Base-by-base conservation (phyloP, 1,140 invertebrate genomes). In the Hycleus phaleratus region DNA sequence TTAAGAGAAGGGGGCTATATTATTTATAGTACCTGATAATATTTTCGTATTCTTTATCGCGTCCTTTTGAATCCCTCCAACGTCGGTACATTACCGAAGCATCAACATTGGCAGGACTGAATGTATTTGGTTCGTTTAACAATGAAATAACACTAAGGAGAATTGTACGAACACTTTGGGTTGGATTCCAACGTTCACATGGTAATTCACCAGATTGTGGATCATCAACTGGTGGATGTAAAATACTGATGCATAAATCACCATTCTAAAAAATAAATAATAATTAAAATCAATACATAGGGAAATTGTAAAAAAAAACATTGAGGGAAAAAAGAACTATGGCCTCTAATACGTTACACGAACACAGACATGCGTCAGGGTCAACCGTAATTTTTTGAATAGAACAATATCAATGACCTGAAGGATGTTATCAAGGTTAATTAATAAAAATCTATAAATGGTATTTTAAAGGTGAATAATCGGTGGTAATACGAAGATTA, bases 101-200 rank as follows among this genome's bases (percentile, higher is more conserved):
- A 80, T 99, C 97, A 11, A 99, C 97, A 77, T 99, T 99, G 52
- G 97, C 97, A 39, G 97, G 97, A 71, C 95, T 98, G 75, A 88
- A 98, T 65, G 96, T 99, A 79, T 99, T 99, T 46, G 97, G 97
- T 77, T 99, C 97, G 78, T 99, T 99, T 61, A 99, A 79, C 45
- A 99, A 80, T 12, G 96, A 99, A 66, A 99, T 99, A 47, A 99
- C 97, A 64, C 95, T 98, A 32, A 99, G 81, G 53, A 99, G 79
- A 70, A 99, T 95, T 54, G 97, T 99, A 73, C 96, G 87, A 59
- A 99, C 97, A 74, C 94, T 98, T 80, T 99, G 97, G 53, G 97
- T 99, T 32, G 97, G 97, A 82, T 99, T 99, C 97, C 97, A 99
- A 75, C 97, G 88, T 79, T 99, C 97, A 77, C 95, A 98, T 0